These are phyloP conservation scores for Spialia ferax DNA, from an alignment of 2,888 invertebrate genomes.

Conservation along the genomic window DNA sequence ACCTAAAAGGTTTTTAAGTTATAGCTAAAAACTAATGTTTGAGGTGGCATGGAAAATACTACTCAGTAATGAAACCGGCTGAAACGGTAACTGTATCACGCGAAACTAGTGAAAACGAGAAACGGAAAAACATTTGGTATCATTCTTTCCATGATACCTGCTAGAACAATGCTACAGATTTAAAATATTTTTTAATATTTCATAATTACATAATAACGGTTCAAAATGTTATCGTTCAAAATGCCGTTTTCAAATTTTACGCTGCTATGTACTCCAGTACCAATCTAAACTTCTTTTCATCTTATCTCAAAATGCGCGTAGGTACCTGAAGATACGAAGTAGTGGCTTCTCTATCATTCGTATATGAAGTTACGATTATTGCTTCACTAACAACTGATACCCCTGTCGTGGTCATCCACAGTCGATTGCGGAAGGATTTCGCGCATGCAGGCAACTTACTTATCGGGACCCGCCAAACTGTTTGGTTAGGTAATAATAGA, in stretches of 20 bases:
- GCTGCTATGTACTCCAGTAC: too few species aligned
- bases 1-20: background rate
- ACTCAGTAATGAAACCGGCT: background rate
- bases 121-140: too few species aligned
- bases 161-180: too few species aligned
- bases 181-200: too few species aligned
- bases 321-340: background rate
- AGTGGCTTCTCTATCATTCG: background rate
- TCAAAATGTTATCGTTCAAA: too few species aligned
- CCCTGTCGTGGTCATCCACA: slow-evolving; percentile 46
- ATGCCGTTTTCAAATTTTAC: too few species aligned
- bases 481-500: slow-evolving; percentile 80
- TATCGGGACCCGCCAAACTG: slow-evolving; percentile 74
- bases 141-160: too few species aligned
- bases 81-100: background rate
- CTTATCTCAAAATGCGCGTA: background rate
- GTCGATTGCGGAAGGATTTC: slow-evolving; percentile 52
- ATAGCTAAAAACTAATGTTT: background rate
- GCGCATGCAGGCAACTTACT: slow-evolving; percentile 68
- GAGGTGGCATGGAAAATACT: background rate
- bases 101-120: background rate
- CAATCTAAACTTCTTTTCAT: too few species aligned
- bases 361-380: slow-evolving; percentile 34
- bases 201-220: too few species aligned
- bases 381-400: slow-evolving; percentile 28